A percentile compares a stretch with the other conserved stretches of the same genome.
These are phyloP conservation scores for Leucopsar rothschildi DNA, from an alignment of 2,113 vertebrate genomes.

Conservation along the genomic window DNA sequence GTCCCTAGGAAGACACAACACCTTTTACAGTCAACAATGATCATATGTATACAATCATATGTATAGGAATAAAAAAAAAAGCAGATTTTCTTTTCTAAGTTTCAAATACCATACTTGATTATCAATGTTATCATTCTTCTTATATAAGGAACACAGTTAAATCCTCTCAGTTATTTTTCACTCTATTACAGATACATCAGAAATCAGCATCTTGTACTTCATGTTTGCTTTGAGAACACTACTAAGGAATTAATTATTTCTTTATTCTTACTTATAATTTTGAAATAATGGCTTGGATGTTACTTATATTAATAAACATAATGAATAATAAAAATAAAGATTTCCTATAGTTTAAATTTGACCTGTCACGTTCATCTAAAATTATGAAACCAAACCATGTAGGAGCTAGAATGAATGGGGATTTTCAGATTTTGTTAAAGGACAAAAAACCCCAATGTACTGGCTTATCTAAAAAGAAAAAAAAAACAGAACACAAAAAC, in stretches of 20 bases:
- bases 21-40: background rate
- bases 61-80: background rate
- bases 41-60: background rate
- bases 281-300: background rate
- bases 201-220: background rate
- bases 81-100: background rate
- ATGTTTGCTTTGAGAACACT: background rate
- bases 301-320: background rate
- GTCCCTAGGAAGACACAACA: background rate
- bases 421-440: background rate
- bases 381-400: background rate
- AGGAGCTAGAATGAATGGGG: background rate
- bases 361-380: background rate
- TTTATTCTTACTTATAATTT: background rate
- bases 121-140: background rate
- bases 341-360: background rate
- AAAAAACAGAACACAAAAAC: background rate
- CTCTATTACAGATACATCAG: background rate
- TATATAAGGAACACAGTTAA: background rate
- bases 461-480: background rate
- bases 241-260: background rate
- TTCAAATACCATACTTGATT: background rate
- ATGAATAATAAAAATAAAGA: background rate
- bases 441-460: accelerated
- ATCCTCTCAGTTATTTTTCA: background rate